Evolutionary conservation across 2,888 invertebrate species (phyloP).

Genomic region (Apomyelois bistriatella): DNA sequence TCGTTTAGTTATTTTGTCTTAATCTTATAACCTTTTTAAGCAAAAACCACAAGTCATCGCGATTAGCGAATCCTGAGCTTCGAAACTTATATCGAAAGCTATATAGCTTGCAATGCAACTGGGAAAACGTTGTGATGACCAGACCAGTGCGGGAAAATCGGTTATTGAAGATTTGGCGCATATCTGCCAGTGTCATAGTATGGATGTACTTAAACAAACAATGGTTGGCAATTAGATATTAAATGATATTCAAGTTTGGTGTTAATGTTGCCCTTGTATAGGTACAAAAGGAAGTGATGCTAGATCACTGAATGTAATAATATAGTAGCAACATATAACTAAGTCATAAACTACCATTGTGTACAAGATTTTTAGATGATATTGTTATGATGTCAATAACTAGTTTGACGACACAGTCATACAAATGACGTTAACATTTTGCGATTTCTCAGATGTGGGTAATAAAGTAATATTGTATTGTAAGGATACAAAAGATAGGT

Average conservation of each 20-base stretch:
- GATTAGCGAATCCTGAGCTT: no score
- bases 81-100: no score
- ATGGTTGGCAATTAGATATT: slow-evolving; percentile 1
- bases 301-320: neutral
- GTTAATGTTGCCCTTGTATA: slow-evolving; percentile 5
- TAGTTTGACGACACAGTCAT: neutral
- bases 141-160: no score
- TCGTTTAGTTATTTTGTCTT: no score
- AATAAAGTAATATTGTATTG: neutral
- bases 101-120: no score
- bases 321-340: neutral
- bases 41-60: no score
- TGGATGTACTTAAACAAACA: neutral
- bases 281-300: neutral
- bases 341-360: neutral
- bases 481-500: no score
- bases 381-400: neutral
- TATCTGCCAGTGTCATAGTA: no score
- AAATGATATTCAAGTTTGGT: neutral
- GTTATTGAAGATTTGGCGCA: no score
- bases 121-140: no score
- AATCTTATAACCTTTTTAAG: no score
- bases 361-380: neutral
- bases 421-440: neutral
- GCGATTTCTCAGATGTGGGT: no score